These are phyloP conservation scores for Hippopotamyrus pictus DNA, from an alignment of 2,797 vertebrate genomes.

Conservation along the genomic window DNA sequence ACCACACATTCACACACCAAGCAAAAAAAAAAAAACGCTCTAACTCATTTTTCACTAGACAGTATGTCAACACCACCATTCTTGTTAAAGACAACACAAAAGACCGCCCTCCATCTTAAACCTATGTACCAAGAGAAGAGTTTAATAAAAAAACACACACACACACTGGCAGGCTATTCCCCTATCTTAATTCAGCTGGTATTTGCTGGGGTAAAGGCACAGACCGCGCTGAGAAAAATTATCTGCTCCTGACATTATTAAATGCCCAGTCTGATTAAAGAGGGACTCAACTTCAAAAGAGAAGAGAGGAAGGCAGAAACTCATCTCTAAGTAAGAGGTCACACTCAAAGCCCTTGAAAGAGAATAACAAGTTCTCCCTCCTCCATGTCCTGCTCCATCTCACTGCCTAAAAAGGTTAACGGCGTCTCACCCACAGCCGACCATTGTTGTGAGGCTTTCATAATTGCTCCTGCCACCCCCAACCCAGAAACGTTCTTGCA, in stretches of 20 bases:
- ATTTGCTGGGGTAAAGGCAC: background rate
- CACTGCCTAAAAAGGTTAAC: background rate
- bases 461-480: background rate
- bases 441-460: background rate
- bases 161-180: background rate
- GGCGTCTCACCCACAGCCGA: background rate
- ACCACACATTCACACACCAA: too few relatives aligned
- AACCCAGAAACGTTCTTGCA: background rate
- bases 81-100: background rate
- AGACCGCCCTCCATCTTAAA: background rate
- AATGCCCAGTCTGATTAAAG: background rate
- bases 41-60: background rate
- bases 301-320: background rate
- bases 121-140: background rate
- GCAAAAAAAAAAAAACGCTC: background rate
- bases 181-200: background rate
- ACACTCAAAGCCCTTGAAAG: background rate
- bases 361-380: background rate
- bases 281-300: background rate
- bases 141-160: background rate
- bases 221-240: background rate
- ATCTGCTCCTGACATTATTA: background rate
- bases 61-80: background rate
- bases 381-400: background rate
- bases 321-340: conserved; percentile 9